These are phyloP conservation scores for Atta colombica DNA, from an alignment of 1,140 invertebrate species.

Conservation along the genomic window DNA sequence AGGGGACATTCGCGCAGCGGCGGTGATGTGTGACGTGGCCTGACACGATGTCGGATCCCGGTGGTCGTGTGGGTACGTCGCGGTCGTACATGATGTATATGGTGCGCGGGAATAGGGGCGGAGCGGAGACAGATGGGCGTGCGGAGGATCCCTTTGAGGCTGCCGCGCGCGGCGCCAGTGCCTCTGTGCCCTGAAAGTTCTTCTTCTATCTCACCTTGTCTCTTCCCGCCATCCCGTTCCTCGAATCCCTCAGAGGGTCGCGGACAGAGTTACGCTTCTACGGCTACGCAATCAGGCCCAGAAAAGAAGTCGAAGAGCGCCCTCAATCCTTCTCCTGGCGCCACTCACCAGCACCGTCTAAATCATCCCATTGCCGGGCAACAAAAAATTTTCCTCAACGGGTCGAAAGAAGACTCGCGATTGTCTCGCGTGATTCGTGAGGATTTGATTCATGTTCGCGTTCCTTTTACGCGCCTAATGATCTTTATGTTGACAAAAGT, in stretches of 20 bases:
- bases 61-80: slow-evolving; percentile 79
- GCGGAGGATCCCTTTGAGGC: slow-evolving; percentile 86
- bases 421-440: slow-evolving; percentile 19
- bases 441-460: background rate
- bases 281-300: slow-evolving; percentile 59
- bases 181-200: slow-evolving; percentile 76
- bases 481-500: background rate
- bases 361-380: slow-evolving; percentile 44
- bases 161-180: slow-evolving; percentile 86
- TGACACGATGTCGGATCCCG: slow-evolving; percentile 76
- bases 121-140: slow-evolving; percentile 87
- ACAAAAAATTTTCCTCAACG: slow-evolving; percentile 50
- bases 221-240: background rate
- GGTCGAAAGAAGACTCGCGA: background rate
- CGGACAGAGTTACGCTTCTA: slow-evolving; percentile 48
- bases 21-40: slow-evolving; percentile 71
- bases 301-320: slow-evolving; percentile 46
- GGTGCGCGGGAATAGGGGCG: slow-evolving; percentile 85
- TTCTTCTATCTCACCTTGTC: slow-evolving; percentile 73
- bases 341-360: slow-evolving; percentile 53
- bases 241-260: background rate
- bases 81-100: slow-evolving; percentile 84
- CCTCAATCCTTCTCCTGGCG: slow-evolving; percentile 59
- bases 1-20: slow-evolving; percentile 53
- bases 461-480: background rate